Base-by-base conservation (phyloP, 2,113 vertebrate genomes). In the Trochalopteron elliotii region DNA sequence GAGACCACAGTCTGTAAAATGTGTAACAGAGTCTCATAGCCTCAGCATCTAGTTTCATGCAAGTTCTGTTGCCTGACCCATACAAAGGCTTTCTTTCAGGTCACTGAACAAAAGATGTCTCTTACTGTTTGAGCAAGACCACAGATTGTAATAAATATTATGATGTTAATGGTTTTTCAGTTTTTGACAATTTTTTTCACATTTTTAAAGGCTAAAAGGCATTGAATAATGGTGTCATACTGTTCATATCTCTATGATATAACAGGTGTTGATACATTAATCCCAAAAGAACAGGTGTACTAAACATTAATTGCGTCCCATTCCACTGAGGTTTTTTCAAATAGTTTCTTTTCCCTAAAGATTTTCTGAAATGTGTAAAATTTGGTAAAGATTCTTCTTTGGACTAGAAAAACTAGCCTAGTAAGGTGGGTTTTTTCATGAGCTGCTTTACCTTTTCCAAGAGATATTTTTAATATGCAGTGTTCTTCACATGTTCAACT, bases 381-480 rank as follows among this genome's bases (percentile, higher is more conserved):
- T 84, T 81, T 91, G 10, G 15, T 83, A 71, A 72, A 78, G n/a
- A 13, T 63, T 30, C 4, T 42, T 90, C 24, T 52, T 59, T 59
- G 31, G 22, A 40, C 12, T 45, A 44, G n/a, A 74, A 92, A 40
- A 71, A 33, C 27, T 52, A 83, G 2, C 10, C 9, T 84, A 37
- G 56, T 21, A 25, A 55, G 7, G 45, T 25, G 0, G 21, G 0
- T 0, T 9, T 39, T 82, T 83, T 49, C 10, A 44, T 68, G 2
- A 64, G 3, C 49, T 64, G 9, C 10, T 69, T 86, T 74, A 37
- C 12, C 7, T 89, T 84, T 75, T 84, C 33, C 15, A 67, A 47
- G 33, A 23, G 64, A 13, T 81, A 63, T 55, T 92, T 87, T 71
- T 82, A 64, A 39, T 40, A 52, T 0, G 0, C 8, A 39, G 2